phyloP scores from a whole-genome alignment of 1,140 invertebrate species.

The Caenorhabditis latens region DNA sequence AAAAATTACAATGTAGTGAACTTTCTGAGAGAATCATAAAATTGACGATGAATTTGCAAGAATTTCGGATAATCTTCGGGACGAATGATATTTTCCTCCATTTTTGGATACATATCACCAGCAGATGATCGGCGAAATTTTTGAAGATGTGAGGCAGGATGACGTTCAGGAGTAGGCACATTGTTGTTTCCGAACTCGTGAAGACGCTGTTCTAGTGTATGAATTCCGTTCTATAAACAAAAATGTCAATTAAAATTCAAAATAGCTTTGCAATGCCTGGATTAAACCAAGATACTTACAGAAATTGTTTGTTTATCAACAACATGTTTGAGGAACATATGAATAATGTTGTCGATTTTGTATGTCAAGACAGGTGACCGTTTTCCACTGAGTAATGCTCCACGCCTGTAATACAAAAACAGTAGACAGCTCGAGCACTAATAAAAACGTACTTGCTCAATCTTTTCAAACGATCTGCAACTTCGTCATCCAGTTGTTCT shows the following conservation, averaged over 20 bases:
- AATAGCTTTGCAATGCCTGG: too few species aligned
- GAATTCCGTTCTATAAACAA: not conserved
- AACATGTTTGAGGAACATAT: not conserved
- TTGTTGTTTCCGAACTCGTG: not conserved
- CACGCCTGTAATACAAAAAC: not conserved
- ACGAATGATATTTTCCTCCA: not conserved
- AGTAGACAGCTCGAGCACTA: not conserved
- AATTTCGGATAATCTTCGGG: not conserved
- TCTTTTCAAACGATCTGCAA: conserved; percentile 21
- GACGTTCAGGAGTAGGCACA: not conserved
- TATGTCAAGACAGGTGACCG: not conserved
- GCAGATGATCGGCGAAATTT: not conserved
- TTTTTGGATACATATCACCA: conserved; percentile 4
- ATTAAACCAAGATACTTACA: not conserved
- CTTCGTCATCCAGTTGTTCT: conserved; percentile 28
- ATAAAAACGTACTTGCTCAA: conserved; percentile 17
- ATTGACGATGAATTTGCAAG: not conserved
- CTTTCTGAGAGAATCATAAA: conserved; percentile 4
- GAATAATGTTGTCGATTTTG: conserved; percentile 9
- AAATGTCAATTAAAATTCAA: not conserved
- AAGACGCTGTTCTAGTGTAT: not conserved
- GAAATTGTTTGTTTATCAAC: not conserved
- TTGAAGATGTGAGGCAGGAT: not conserved
- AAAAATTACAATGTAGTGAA: not conserved
- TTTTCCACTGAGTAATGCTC: not conserved